These are phyloP conservation scores for Agriotes lineatus DNA, from an alignment of 2,888 invertebrate genomes.

Conservation along the genomic window DNA sequence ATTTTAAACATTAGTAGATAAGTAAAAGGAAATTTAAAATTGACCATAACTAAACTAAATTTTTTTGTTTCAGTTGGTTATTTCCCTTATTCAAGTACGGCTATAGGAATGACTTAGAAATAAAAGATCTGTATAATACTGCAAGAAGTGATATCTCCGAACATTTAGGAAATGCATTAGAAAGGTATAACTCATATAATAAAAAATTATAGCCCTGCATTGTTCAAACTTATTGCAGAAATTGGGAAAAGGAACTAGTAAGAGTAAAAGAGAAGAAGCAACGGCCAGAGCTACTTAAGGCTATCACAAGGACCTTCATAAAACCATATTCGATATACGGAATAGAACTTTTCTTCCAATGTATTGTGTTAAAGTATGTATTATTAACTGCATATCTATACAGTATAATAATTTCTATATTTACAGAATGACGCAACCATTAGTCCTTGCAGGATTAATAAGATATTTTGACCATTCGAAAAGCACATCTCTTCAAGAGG, in stretches of 20 bases:
- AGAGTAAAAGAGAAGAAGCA: conserved; percentile 66
- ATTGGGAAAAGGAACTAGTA: conserved; percentile 73
- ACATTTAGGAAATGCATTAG: conserved; percentile 74
- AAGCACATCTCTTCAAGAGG: conserved; percentile 67
- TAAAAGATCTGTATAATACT: conserved; percentile 76
- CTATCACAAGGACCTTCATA: conserved; percentile 73
- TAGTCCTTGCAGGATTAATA: conserved; percentile 73
- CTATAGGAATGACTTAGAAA: conserved; percentile 72
- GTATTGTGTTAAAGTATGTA: conserved; percentile 72
- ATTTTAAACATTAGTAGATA: no score
- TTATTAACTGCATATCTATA: not conserved
- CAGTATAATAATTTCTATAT: no score
- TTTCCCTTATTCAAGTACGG: conserved; percentile 75
- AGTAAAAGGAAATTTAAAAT: no score
- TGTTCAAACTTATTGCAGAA: conserved; percentile 64
- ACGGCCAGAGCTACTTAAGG: conserved; percentile 72
- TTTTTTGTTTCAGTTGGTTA: conserved; percentile 72
- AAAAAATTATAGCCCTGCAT: no score
- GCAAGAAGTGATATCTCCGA: conserved; percentile 74
- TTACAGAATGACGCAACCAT: conserved; percentile 74
- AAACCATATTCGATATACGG: conserved; percentile 73
- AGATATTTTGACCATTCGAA: conserved; percentile 72
- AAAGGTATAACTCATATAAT: conserved; percentile 64
- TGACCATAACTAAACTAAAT: no score
- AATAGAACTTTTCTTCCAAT: conserved; percentile 70